Percentiles rank a stretch among this genome's conserved stretches.
Evolutionary conservation across 2,888 invertebrate species (phyloP).

Genomic region (Acleris laterana): DNA sequence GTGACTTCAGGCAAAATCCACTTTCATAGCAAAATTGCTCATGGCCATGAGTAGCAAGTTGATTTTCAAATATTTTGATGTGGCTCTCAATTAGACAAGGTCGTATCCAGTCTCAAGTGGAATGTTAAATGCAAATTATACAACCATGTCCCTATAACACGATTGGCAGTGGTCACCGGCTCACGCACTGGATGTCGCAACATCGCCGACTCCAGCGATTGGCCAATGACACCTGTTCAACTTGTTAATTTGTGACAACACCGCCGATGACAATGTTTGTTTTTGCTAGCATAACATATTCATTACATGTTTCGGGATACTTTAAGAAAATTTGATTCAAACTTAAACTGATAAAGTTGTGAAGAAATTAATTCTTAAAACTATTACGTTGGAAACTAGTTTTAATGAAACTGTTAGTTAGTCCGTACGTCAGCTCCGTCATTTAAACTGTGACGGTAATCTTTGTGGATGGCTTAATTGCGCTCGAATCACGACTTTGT

Average conservation of each 20-base stretch:
- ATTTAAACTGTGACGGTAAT: slow-evolving; percentile 48
- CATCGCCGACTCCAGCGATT: slow-evolving; percentile 42
- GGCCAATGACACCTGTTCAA: slow-evolving; percentile 39
- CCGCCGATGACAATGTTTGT: slow-evolving; percentile 19
- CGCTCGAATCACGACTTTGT: slow-evolving; percentile 50
- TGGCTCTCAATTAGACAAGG: slow-evolving; percentile 20
- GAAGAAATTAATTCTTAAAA: slow-evolving; percentile 10
- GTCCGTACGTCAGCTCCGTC: slow-evolving; percentile 40
- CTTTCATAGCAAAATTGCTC: background rate
- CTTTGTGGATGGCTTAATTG: slow-evolving; percentile 60
- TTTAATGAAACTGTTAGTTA: slow-evolving; percentile 14
- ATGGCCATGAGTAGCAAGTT: background rate
- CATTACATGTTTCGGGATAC: slow-evolving; percentile 2
- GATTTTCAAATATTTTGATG: background rate
- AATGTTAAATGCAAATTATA: slow-evolving; percentile 45
- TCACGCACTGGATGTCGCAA: slow-evolving; percentile 53
- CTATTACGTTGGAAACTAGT: slow-evolving; percentile 17
- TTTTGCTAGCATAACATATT: slow-evolving; percentile 18
- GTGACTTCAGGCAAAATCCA: too few species aligned
- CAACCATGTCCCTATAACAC: slow-evolving; percentile 54
- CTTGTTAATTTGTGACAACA: slow-evolving; percentile 37
- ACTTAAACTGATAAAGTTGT: too few species aligned
- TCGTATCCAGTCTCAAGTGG: slow-evolving; percentile 1
- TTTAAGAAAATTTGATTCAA: too few species aligned
- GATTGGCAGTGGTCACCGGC: slow-evolving; percentile 46